Evolutionary conservation across 2,797 vertebrate species (phyloP).

Genomic region (Fundulus diaphanus): DNA sequence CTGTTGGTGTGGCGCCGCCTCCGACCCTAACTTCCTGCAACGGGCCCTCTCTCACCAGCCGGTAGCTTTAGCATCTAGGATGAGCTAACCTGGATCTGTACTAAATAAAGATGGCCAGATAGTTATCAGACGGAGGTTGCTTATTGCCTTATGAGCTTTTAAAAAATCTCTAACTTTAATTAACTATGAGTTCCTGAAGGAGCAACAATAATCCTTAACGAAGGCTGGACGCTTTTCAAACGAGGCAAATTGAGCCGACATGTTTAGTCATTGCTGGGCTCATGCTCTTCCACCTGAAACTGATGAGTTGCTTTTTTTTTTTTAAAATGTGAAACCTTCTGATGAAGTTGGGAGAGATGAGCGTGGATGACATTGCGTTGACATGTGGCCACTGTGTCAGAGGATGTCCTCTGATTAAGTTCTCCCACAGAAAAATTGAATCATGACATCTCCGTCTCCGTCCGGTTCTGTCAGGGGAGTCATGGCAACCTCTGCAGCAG

Average conservation of each 20-base stretch:
- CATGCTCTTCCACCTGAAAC: slow-evolving; percentile 19
- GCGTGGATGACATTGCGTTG: slow-evolving; percentile 28
- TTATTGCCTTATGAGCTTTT: no score
- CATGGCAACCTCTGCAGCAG: slow-evolving; percentile 51
- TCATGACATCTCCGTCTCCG: slow-evolving; percentile 45
- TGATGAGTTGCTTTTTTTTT: not conserved
- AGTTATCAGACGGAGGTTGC: not conserved
- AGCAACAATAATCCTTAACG: not conserved
- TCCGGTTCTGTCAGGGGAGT: slow-evolving; percentile 43
- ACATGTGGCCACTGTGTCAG: slow-evolving; percentile 13
- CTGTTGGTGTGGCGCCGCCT: not conserved
- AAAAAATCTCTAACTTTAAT: not conserved
- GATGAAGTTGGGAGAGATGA: slow-evolving; percentile 10
- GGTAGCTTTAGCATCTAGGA: not conserved
- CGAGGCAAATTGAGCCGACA: slow-evolving; percentile 51
- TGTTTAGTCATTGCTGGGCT: slow-evolving; percentile 46
- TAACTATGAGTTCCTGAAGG: not conserved
- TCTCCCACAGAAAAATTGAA: slow-evolving; percentile 41
- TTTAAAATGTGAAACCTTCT: slow-evolving; percentile 9
- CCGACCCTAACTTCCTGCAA: not conserved
- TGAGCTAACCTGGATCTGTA: not conserved
- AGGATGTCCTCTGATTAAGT: slow-evolving; percentile 41
- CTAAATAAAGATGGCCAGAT: not conserved
- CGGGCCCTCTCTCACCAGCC: no score
- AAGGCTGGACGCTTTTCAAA: slow-evolving; percentile 25